Base-by-base conservation (phyloP, 2,797 vertebrate genomes). In the Lagocephalus sceleratus region DNA sequence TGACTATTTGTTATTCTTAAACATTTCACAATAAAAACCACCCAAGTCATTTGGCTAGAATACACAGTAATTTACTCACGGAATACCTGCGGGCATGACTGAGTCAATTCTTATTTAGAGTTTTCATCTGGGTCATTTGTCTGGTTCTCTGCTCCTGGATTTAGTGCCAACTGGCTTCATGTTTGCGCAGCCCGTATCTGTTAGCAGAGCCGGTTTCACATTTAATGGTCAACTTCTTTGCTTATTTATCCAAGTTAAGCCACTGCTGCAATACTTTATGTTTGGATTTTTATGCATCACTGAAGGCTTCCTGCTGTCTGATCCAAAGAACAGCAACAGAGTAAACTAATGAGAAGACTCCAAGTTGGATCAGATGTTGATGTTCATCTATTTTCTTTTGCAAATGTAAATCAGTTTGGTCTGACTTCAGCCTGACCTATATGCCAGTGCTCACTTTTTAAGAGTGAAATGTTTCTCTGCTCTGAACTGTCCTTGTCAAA, bases 261-360 rank as follows among this genome's bases (percentile, higher is more conserved):
- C 51, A 29, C 42, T 47, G 38, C 61, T 66, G 42, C 20, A n/a
- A 60, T 57, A n/a, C n/a, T n/a, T n/a, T n/a, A 45, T 63, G 68
- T 68, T 52, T 67, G 51, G 61, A 57, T 73, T 45, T 60, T 66
- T 56, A 75, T 58, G 56, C 69, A 56, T 62, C 58, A 50, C 42
- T 60, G 60, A 55, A 45, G 60, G 22, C 63, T 55, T 51, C 54
- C 62, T 57, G 42, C 62, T 74, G 47, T 59, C 57, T 42, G 46
- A 52, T 51, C 47, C 21, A 47, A 45, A 70, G 39, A 60, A 62
- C 12, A 14, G 32, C 32, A 3, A 12, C 11, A 12, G 12, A 10
- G 14, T 35, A 35, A 46, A 63, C 57, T 50, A 52, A 50, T 17
- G 19, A 6, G 16, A 43, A 46, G 38, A 52, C 8, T 21, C 8